These are phyloP conservation scores for Torymus auratus DNA, from an alignment of 2,888 invertebrate genomes.

Conservation along the genomic window DNA sequence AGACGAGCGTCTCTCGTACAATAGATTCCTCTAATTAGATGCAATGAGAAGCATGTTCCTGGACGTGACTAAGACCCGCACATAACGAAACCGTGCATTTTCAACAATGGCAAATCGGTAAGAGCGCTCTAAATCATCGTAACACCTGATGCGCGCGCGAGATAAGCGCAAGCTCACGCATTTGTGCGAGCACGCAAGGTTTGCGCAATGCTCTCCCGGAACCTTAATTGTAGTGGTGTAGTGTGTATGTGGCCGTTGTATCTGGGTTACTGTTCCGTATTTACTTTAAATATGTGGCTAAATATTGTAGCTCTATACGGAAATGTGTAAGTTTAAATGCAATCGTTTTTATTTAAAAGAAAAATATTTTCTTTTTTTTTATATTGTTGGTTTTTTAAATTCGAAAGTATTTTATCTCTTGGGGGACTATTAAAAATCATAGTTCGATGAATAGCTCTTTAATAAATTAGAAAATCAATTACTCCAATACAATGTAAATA, in stretches of 20 bases:
- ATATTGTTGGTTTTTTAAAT: too few relatives aligned
- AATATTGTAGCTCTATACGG: too few relatives aligned
- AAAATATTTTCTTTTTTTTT: too few relatives aligned
- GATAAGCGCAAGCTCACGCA: conserved; percentile 4
- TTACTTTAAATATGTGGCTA: too few relatives aligned
- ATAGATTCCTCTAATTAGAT: not conserved
- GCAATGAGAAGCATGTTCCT: conserved; percentile 8
- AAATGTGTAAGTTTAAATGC: too few relatives aligned
- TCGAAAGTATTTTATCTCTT: too few relatives aligned
- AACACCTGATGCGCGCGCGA: conserved; percentile 15
- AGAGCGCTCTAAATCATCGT: conserved; percentile 33
- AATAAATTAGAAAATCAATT: not conserved
- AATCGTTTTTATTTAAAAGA: too few relatives aligned
- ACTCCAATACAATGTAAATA: not conserved
- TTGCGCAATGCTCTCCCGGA: not conserved
- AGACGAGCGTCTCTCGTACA: not conserved
- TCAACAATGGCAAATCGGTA: conserved; percentile 21
- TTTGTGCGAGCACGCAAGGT: not conserved
- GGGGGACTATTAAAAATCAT: not conserved
- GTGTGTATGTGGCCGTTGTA: not conserved
- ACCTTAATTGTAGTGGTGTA: conserved; percentile 26
- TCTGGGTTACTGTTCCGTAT: too few relatives aligned
- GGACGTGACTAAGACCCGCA: not conserved
- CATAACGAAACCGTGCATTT: conserved; percentile 6
- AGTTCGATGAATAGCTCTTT: not conserved